A percentile compares a stretch with the other conserved stretches of the same genome.
Evolutionary conservation across 2,888 invertebrate genomes (phyloP).

Genomic region (Arrhopalites spinosus): DNA sequence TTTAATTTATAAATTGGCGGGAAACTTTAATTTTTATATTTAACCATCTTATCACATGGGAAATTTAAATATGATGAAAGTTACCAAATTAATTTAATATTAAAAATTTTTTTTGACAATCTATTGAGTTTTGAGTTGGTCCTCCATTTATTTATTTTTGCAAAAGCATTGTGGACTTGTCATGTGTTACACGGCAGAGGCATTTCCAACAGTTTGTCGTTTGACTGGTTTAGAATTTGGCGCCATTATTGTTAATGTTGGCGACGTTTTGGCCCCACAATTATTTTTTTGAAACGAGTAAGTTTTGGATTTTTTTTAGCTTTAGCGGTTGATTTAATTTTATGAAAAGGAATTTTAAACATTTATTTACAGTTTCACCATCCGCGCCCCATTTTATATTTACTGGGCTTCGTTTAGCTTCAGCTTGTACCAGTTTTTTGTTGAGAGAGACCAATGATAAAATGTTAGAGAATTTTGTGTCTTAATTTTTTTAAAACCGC

Average conservation of each 20-base stretch:
- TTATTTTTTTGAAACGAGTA: constrained; percentile 49
- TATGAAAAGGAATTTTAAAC: neutral
- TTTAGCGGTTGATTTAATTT: neutral
- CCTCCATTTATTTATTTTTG: too few relatives aligned
- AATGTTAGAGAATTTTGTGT: constrained; percentile 31
- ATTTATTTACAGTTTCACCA: constrained; percentile 42
- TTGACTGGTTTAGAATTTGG: constrained; percentile 49
- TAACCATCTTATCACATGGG: too few relatives aligned
- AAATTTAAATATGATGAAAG: too few relatives aligned
- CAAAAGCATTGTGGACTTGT: constrained; percentile 52
- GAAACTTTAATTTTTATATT: too few relatives aligned
- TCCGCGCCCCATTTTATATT: constrained; percentile 49
- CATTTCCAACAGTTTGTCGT: constrained; percentile 48
- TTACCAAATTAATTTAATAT: too few relatives aligned
- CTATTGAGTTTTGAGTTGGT: too few relatives aligned
- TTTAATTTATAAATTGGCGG: too few relatives aligned
- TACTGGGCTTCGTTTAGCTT: constrained; percentile 37
- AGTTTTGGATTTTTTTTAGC: neutral
- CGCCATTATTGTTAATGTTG: constrained; percentile 42
- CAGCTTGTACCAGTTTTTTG: constrained; percentile 35
- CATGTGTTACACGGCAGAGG: constrained; percentile 51
- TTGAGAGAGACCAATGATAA: constrained; percentile 49
- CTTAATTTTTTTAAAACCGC: too few relatives aligned
- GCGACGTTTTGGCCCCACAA: constrained; percentile 51
- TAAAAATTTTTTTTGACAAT: too few relatives aligned